A percentile compares a stretch with the other conserved stretches of the same genome.
Evolutionary conservation across 2,113 vertebrate species (phyloP).

Genomic region (Coracopsis vasa): DNA sequence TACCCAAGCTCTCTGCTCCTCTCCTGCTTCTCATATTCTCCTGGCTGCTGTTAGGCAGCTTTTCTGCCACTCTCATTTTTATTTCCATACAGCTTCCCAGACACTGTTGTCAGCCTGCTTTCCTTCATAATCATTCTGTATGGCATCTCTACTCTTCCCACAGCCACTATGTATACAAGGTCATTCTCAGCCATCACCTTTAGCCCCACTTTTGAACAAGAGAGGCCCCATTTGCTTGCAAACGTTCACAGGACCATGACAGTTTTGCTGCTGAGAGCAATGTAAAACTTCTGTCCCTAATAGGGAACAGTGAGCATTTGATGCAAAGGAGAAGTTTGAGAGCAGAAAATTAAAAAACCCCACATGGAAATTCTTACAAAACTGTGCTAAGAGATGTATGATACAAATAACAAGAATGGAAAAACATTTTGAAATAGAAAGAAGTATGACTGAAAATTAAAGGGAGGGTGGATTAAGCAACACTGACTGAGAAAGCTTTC

Average conservation of each 20-base stretch:
- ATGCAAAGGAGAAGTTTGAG: not conserved
- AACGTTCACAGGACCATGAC: not conserved
- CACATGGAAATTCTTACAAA: not conserved
- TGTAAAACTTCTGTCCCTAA: not conserved
- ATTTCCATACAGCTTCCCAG: not conserved
- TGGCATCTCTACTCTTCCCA: not conserved
- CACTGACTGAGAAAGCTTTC: not conserved
- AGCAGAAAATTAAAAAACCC: not conserved
- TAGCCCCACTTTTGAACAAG: not conserved
- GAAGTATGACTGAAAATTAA: not conserved
- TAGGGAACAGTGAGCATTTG: not conserved
- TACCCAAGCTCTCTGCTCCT: not conserved
- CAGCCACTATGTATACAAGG: not conserved
- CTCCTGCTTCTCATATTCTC: not conserved
- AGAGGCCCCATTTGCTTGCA: not conserved
- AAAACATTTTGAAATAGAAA: constrained; percentile 10
- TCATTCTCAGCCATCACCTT: not conserved
- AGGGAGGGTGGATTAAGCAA: not conserved
- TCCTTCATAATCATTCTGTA: not conserved
- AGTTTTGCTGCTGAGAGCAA: not conserved
- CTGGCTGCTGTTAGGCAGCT: not conserved
- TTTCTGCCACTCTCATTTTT: not conserved
- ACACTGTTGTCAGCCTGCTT: not conserved
- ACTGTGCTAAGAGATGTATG: not conserved
- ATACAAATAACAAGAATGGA: not conserved